Percentiles rank a stretch among this genome's conserved stretches.
Evolutionary conservation across 2,888 invertebrate genomes (phyloP).

Genomic region (Parthenolecanium corni): DNA sequence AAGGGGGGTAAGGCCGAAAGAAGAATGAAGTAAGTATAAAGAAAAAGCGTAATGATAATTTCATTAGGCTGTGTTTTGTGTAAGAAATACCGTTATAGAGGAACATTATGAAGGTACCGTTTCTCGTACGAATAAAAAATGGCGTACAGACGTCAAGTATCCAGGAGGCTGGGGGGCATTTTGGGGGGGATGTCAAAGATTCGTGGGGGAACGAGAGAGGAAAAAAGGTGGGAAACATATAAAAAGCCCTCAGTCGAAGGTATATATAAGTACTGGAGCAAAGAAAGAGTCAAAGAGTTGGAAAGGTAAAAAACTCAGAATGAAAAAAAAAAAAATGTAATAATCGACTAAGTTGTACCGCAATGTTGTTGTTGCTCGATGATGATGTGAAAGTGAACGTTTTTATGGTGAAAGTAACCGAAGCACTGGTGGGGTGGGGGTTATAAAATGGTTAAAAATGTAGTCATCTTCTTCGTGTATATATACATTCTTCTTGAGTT

Average conservation of each 20-base stretch:
- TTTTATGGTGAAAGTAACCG: conserved; percentile 25
- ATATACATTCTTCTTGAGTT: conserved; percentile 15
- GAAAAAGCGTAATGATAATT: conserved; percentile 10
- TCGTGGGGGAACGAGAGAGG: too few species aligned
- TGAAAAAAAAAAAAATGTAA: conserved; percentile 17
- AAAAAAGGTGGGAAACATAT: too few species aligned
- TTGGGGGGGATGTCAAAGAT: too few species aligned
- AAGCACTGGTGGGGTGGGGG: conserved; percentile 7
- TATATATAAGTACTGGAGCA: too few species aligned
- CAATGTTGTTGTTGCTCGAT: conserved; percentile 15
- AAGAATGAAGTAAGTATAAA: neutral
- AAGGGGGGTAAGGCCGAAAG: neutral
- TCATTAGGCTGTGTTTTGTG: conserved; percentile 7
- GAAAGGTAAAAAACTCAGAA: too few species aligned
- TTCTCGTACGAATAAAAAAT: too few species aligned
- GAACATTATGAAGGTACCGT: neutral
- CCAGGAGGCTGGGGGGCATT: too few species aligned
- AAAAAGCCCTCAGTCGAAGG: too few species aligned
- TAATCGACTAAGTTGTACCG: conserved; percentile 17
- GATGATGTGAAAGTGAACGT: conserved; percentile 28
- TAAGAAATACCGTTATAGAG: conserved; percentile 11
- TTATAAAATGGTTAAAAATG: conserved; percentile 23
- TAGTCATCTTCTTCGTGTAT: conserved; percentile 22
- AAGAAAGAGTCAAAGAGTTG: too few species aligned
- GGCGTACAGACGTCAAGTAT: too few species aligned